phyloP scores from a whole-genome alignment of 1,140 invertebrate species.

The Ctenoplectra terminalis region DNA sequence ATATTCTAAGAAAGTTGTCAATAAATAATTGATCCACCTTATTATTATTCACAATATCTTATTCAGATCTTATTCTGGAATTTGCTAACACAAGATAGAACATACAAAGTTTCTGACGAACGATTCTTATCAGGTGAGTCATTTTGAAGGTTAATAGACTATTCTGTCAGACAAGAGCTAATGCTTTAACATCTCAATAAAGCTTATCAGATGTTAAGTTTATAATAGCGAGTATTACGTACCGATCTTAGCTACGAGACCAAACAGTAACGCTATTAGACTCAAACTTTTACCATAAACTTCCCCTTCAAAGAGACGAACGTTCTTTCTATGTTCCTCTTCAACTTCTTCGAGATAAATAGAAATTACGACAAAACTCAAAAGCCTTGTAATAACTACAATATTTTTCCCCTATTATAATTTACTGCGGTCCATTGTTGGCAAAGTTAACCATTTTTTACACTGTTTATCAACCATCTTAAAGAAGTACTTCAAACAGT shows the following conservation, averaged over 20 bases:
- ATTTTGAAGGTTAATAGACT: background rate
- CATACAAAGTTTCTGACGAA: background rate
- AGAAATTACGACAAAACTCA: constrained; percentile 18
- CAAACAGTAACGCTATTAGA: background rate
- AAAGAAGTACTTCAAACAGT: too few species aligned
- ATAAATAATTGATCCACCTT: background rate
- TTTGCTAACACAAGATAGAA: background rate
- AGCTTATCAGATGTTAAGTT: constrained; percentile 3
- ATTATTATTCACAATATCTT: background rate
- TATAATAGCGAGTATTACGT: background rate
- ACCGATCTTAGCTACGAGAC: constrained; percentile 1
- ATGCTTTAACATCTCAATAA: background rate
- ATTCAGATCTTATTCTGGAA: background rate
- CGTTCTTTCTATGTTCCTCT: background rate
- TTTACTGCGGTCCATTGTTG: background rate
- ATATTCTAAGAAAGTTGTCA: too few species aligned
- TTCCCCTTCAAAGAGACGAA: background rate
- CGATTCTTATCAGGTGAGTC: background rate
- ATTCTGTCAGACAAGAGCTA: background rate
- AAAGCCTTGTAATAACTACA: background rate
- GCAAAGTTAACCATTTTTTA: background rate
- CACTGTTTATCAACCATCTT: background rate
- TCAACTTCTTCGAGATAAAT: constrained; percentile 1
- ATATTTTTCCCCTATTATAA: background rate
- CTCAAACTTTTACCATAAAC: background rate